These are phyloP conservation scores for Phengaris alcon DNA, from an alignment of 2,888 invertebrate genomes.

Conservation along the genomic window DNA sequence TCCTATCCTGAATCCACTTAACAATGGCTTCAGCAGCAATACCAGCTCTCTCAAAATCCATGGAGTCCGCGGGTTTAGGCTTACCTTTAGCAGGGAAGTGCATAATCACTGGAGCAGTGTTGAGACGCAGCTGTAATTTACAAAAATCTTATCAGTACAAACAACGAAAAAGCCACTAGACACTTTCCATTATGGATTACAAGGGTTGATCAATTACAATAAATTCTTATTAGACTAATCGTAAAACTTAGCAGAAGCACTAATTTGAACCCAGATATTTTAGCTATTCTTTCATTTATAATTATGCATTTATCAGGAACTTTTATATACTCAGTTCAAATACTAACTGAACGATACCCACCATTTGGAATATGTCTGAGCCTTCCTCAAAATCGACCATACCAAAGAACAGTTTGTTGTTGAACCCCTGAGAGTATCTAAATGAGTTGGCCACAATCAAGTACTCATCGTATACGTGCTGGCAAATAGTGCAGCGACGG, in stretches of 20 bases:
- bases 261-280: too few relatives aligned
- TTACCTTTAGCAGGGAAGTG: constrained; percentile 99
- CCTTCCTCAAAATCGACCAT: constrained; percentile 99
- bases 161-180: too few relatives aligned
- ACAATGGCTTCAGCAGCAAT: constrained; percentile 97
- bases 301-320: too few relatives aligned
- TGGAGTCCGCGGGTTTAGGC: constrained; percentile 93
- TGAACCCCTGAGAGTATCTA: constrained; percentile 91
- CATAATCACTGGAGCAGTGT: constrained; percentile 99
- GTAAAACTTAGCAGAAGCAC: too few relatives aligned
- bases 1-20: constrained; percentile 97
- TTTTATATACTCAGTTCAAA: too few relatives aligned
- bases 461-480: constrained; percentile 97
- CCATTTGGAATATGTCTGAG: constrained; percentile 97
- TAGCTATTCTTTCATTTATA: too few relatives aligned
- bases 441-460: constrained; percentile 97
- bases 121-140: constrained; percentile 87
- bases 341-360: constrained; percentile 57
- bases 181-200: too few relatives aligned
- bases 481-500: constrained; percentile 95
- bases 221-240: too few relatives aligned
- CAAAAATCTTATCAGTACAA: not conserved
- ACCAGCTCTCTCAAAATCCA: constrained; percentile 97
- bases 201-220: too few relatives aligned
- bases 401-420: constrained; percentile 95